Evolutionary conservation across 2,113 vertebrate species (phyloP).

Genomic region (Archocentrus centrarchus): DNA sequence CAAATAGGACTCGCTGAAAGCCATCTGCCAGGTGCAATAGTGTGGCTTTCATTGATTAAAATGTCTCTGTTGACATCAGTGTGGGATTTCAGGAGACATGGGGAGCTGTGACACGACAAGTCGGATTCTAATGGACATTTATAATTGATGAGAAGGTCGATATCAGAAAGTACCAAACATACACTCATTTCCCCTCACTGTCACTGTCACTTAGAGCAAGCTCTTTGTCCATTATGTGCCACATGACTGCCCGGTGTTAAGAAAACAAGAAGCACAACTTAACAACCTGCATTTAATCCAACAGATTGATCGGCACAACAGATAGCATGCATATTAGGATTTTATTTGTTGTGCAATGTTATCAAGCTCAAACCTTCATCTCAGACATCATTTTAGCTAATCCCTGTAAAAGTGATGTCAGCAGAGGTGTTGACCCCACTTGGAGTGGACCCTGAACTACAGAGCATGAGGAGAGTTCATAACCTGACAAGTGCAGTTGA

Average conservation of each 20-base stretch:
- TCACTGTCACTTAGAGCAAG: slow-evolving; percentile 36
- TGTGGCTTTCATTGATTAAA: slow-evolving; percentile 65
- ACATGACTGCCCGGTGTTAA: slow-evolving; percentile 16
- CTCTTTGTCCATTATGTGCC: background rate
- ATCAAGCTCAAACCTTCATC: slow-evolving; percentile 1
- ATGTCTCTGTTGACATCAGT: slow-evolving; percentile 26
- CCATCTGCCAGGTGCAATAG: slow-evolving; percentile 50
- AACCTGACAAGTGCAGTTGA: background rate
- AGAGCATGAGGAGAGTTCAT: background rate
- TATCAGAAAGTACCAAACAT: slow-evolving; percentile 6
- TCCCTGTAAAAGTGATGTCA: background rate
- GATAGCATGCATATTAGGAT: background rate
- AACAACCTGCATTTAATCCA: background rate
- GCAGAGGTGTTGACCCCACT: background rate
- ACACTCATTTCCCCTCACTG: background rate
- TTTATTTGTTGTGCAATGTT: slow-evolving; percentile 8
- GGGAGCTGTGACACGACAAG: slow-evolving; percentile 49
- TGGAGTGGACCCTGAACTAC: background rate
- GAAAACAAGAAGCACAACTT: background rate
- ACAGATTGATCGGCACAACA: background rate
- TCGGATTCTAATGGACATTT: slow-evolving; percentile 66
- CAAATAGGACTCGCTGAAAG: slow-evolving; percentile 25
- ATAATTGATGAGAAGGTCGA: slow-evolving; percentile 62
- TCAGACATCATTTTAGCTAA: background rate
- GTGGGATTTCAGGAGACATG: slow-evolving; percentile 36